These are phyloP conservation scores for Spilogale gracilis DNA, from an alignment of 2,113 vertebrate genomes.

Conservation along the genomic window DNA sequence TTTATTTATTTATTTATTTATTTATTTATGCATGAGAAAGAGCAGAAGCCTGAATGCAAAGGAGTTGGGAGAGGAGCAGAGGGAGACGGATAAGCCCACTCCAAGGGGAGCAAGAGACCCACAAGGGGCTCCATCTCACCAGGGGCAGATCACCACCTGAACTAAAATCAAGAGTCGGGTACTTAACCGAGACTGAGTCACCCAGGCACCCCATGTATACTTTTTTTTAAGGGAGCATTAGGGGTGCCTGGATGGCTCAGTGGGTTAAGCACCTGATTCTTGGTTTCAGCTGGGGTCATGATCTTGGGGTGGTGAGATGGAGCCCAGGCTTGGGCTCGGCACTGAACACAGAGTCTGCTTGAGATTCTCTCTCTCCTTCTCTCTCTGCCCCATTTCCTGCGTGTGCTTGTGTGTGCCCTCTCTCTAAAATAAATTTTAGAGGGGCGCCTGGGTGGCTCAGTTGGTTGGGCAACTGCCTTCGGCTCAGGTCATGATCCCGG, in stretches of 20 bases:
- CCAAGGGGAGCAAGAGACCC: rapidly evolving
- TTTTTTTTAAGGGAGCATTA: neutral
- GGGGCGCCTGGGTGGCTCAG: no score
- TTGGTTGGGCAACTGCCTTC: no score
- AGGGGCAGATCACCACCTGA: no score
- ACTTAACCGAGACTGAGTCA: neutral
- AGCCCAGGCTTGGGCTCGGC: no score
- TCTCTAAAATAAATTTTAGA: neutral
- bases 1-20: neutral
- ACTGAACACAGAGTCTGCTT: neutral
- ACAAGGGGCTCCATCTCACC: neutral
- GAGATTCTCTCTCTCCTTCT: neutral
- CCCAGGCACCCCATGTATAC: no score
- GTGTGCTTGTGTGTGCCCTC: neutral
- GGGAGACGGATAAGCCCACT: neutral
- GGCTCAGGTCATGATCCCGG: no score
- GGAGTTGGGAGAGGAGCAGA: neutral
- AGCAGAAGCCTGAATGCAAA: no score
- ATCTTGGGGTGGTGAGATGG: neutral
- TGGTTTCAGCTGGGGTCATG: neutral
- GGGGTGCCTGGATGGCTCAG: no score
- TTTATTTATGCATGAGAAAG: neutral
- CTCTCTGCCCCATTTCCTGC: neutral
- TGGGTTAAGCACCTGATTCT: neutral
- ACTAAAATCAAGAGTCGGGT: no score